Percentiles rank a stretch among this genome's conserved stretches.
Evolutionary conservation across 1,140 invertebrate genomes (phyloP).

Genomic region (Drosophila baimaii): DNA sequence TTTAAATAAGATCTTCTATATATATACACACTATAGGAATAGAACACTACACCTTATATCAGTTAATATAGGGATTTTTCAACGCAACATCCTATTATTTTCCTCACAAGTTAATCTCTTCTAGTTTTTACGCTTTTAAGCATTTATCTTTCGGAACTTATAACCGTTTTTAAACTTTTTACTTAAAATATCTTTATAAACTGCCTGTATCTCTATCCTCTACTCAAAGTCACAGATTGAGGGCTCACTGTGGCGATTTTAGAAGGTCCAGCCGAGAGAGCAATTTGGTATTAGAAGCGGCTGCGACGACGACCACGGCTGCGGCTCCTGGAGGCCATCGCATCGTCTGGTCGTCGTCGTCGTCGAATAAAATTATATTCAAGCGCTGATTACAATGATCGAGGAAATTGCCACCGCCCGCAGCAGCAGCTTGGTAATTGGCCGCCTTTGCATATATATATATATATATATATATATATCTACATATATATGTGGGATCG

Average conservation of each 20-base stretch:
- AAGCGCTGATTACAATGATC: constrained; percentile 57
- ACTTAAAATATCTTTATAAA: neutral
- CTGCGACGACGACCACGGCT: constrained; percentile 9
- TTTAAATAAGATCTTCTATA: neutral
- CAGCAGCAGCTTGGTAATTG: constrained; percentile 21
- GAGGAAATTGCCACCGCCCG: constrained; percentile 49
- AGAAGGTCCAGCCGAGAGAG: constrained; percentile 47
- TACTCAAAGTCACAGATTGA: neutral
- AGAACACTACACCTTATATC: neutral
- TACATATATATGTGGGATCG: constrained; percentile 21
- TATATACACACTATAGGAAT: neutral
- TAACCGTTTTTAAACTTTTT: too few relatives aligned
- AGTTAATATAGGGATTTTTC: too few relatives aligned
- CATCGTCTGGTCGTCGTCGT: constrained; percentile 25
- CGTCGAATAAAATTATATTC: constrained; percentile 57
- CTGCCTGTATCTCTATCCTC: too few relatives aligned
- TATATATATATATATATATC: constrained; percentile 15
- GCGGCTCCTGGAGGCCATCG: constrained; percentile 44
- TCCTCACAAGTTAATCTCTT: neutral
- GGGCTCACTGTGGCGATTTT: constrained; percentile 36
- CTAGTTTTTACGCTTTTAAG: neutral
- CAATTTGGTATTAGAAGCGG: constrained; percentile 62
- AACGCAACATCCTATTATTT: neutral
- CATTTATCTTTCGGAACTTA: neutral
- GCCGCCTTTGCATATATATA: constrained; percentile 23